These are phyloP conservation scores for Anabacerthia variegaticeps DNA, from an alignment of 2,797 vertebrate genomes.

Conservation along the genomic window DNA sequence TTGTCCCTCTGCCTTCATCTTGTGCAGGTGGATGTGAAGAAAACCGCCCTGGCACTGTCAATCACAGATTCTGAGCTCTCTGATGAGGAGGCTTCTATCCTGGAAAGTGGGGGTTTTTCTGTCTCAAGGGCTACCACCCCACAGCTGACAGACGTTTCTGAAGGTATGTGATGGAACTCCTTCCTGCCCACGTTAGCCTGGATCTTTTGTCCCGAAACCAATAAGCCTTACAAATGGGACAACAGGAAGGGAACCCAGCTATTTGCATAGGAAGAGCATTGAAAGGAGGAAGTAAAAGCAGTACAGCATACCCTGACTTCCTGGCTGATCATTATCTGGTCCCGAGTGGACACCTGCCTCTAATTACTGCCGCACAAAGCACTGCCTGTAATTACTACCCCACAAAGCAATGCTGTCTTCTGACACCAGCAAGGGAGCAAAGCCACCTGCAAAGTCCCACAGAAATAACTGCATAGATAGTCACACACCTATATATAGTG, in stretches of 20 bases:
- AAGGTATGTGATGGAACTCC: constrained; percentile 79
- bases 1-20: constrained; percentile 4
- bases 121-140: constrained; percentile 97
- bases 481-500: neutral
- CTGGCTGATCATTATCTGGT: neutral
- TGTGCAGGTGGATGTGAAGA: constrained; percentile 92
- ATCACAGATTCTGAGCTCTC: constrained; percentile 98
- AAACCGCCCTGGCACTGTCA: constrained; percentile 94
- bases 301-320: neutral
- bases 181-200: neutral
- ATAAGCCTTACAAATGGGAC: neutral
- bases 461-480: neutral
- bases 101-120: constrained; percentile 97
- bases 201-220: neutral
- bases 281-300: neutral
- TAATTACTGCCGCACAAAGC: neutral
- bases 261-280: neutral
- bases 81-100: constrained; percentile 95
- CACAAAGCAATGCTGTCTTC: neutral
- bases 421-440: neutral
- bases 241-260: neutral
- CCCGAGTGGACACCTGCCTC: neutral
- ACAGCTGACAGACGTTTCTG: constrained; percentile 91
- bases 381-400: neutral
- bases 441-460: neutral